phyloP scores from a whole-genome alignment of 2,113 vertebrate genomes.

The Notechis scutatus region DNA sequence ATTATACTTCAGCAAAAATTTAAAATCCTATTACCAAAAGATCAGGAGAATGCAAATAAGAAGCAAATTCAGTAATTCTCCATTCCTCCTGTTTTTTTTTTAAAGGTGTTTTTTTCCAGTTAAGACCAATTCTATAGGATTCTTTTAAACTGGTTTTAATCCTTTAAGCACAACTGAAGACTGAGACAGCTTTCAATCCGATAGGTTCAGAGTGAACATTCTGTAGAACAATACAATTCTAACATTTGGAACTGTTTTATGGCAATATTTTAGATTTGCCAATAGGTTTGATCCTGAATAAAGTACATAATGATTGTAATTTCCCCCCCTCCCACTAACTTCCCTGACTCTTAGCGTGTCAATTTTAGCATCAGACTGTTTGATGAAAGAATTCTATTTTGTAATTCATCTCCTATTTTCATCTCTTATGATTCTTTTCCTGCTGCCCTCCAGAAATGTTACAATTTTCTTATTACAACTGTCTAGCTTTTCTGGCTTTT shows the following conservation, averaged over 20 bases:
- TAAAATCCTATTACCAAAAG: not conserved
- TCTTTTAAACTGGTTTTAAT: not conserved
- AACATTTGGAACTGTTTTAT: slow-evolving; percentile 51
- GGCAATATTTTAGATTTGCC: slow-evolving; percentile 12
- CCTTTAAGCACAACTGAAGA: not conserved
- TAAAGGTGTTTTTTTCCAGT: not conserved
- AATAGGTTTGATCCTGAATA: slow-evolving; percentile 22
- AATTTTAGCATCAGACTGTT: slow-evolving; percentile 36
- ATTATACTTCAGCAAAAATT: not conserved
- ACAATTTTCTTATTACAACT: slow-evolving; percentile 7
- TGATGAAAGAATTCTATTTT: slow-evolving; percentile 47
- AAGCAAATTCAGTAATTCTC: not conserved
- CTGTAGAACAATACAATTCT: slow-evolving; percentile 20
- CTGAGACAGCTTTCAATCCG: not conserved
- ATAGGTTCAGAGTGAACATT: not conserved
- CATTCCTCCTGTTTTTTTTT: not conserved
- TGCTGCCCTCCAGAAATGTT: slow-evolving; percentile 14
- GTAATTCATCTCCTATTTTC: slow-evolving; percentile 40
- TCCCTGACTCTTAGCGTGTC: slow-evolving; percentile 11
- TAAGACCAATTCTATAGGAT: not conserved
- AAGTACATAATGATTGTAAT: slow-evolving; percentile 2
- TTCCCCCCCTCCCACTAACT: not conserved
- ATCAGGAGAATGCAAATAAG: not conserved
- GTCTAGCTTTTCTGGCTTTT: slow-evolving; percentile 8
- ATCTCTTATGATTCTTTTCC: slow-evolving; percentile 24